These are phyloP conservation scores for Anthoscopus minutus DNA, from an alignment of 2,113 vertebrate species.

Conservation along the genomic window DNA sequence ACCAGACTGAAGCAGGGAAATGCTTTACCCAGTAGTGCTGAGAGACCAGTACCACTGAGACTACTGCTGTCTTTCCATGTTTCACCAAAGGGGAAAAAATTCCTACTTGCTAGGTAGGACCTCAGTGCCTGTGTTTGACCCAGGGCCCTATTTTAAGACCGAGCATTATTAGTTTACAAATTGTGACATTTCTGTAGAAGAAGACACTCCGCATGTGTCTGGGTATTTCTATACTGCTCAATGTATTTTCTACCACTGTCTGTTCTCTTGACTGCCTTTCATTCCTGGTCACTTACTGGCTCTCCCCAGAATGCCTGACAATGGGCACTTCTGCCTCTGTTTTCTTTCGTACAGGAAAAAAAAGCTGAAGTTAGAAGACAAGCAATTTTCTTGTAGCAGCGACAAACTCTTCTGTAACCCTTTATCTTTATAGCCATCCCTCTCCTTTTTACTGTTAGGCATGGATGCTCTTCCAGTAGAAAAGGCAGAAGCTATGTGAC, in stretches of 20 bases:
- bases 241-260: rapidly evolving
- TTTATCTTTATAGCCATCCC: neutral
- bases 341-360: neutral
- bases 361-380: neutral
- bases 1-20: neutral
- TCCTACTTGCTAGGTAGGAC: neutral
- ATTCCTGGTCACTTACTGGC: neutral
- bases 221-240: neutral
- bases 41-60: neutral
- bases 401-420: neutral
- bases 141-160: neutral
- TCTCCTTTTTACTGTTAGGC: neutral
- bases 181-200: neutral
- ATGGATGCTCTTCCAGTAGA: neutral
- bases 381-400: neutral
- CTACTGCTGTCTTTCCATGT: neutral
- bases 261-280: neutral
- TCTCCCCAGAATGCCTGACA: neutral
- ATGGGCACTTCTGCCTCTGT: neutral
- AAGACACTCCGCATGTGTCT: neutral
- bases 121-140: neutral
- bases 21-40: rapidly evolving
- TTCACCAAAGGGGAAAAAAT: neutral
- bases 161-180: neutral
- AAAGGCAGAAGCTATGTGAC: neutral